Evolutionary conservation across 1,140 invertebrate species (phyloP), one percentile per base, ranked within the genome.

Genomic region (Drosophila kohkoa): DNA sequence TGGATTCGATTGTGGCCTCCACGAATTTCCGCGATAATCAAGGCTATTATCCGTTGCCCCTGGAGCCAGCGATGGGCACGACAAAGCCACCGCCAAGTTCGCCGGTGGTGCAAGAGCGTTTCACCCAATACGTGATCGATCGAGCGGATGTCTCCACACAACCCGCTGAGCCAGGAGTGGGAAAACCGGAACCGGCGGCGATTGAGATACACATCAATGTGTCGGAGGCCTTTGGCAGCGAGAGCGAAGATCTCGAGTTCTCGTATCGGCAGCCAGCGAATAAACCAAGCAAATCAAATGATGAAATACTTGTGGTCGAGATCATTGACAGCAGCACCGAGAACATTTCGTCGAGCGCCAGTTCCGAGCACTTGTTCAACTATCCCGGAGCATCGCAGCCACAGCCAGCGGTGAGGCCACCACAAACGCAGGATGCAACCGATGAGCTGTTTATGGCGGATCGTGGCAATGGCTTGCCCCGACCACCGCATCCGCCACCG

Each of bases 131-230:
- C 16, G 91, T 92, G 0, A 89, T 92, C 25, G 91, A 92, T 81
- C 75, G 87, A 0, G 79, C 85, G 0, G 91, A 92, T 74, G 78
- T 83, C 1, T 90, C 90, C 32, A 92, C 91, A 0, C 90, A 90
- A 16, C 78, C 91, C 0, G 90, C 30, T 1, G 71, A 70, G 1
- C 11, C 7, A 0, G 59, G 46, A 0, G 3, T 82, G 6, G 91
- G 82, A 6, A 87, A 88, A 11, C 91, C 88, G 0, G 82, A 91
- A 57, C 91, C 91, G 13, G 90, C 91, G 7, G 90, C 91, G 41
- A 92, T 92, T 5, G 91, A 92, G 51, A 92, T 92, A 8, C 91
- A 92, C 62, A 92, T 92, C 3, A 92, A 92, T 66, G 91, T 92
- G 0, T 92, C 91, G 0, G 91, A 92, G 60, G 91, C 86, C 0